phyloP scores from a whole-genome alignment of 1,140 invertebrate species.

The Campodea augens region DNA sequence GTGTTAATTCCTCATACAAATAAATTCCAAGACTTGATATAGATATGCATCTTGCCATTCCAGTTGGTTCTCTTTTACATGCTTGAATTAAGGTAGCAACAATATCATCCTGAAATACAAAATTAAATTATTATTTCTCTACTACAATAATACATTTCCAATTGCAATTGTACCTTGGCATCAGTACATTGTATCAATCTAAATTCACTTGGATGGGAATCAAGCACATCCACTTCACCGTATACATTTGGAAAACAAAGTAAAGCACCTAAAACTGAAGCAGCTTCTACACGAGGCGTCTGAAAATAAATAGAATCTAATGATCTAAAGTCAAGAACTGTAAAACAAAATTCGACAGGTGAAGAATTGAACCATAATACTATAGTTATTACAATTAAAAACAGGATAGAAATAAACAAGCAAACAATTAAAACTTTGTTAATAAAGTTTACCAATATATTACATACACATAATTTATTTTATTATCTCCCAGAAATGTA shows the following conservation, averaged over 20 bases:
- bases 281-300: constrained; percentile 72
- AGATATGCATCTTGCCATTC: constrained; percentile 71
- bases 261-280: constrained; percentile 73
- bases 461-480: too few relatives aligned
- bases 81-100: constrained; percentile 66
- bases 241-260: constrained; percentile 59
- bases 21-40: constrained; percentile 73
- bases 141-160: constrained; percentile 1
- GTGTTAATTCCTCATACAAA: constrained; percentile 51
- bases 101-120: constrained; percentile 55
- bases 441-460: too few relatives aligned
- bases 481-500: too few relatives aligned
- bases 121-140: constrained; percentile 6
- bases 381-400: too few relatives aligned
- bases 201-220: constrained; percentile 48
- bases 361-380: too few relatives aligned
- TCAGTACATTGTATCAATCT: constrained; percentile 50
- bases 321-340: too few relatives aligned
- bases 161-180: constrained; percentile 40
- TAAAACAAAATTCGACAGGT: too few relatives aligned
- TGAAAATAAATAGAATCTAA: constrained; percentile 20
- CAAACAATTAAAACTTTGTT: too few relatives aligned
- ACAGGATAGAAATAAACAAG: too few relatives aligned
- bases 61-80: constrained; percentile 70
- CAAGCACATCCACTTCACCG: constrained; percentile 56